Conservation (phyloP, 1,140 invertebrate genomes). For the Trichomalopsis sarcophagae region DNA sequence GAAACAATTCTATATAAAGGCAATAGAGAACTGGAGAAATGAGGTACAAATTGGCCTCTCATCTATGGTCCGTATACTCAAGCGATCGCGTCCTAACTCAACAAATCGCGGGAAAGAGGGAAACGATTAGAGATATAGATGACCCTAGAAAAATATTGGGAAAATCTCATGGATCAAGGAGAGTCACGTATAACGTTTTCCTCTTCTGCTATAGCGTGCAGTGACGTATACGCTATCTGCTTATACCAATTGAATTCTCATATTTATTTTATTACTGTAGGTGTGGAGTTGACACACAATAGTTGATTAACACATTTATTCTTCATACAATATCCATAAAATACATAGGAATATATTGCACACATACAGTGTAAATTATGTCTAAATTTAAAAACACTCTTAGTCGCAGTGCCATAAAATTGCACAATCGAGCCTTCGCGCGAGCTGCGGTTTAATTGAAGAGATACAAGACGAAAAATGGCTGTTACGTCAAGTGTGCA, state of each 20-base stretch:
- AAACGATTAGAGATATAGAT: conserved; percentile 2
- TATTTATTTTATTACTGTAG: no score
- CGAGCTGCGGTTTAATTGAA: background rate
- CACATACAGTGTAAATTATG: no score
- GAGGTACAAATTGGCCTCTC: background rate
- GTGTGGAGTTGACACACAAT: no score
- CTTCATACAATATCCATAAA: no score
- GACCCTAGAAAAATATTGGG: conserved; percentile 1
- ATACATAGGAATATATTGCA: no score
- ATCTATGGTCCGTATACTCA: background rate
- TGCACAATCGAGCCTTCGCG: background rate
- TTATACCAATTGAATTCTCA: no score
- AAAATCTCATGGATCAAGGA: background rate
- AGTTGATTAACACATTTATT: no score
- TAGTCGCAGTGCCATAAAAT: background rate
- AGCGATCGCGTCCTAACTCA: background rate
- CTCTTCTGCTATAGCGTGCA: background rate
- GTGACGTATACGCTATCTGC: no score
- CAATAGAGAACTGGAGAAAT: background rate
- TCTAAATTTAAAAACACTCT: no score
- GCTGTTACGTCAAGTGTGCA: conserved; percentile 34
- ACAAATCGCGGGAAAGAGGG: background rate
- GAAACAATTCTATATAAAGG: background rate
- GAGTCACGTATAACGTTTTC: background rate
- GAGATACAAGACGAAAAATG: background rate